Evolutionary conservation across 2,888 invertebrate species (phyloP).

Genomic region (Endotricha flammealis): DNA sequence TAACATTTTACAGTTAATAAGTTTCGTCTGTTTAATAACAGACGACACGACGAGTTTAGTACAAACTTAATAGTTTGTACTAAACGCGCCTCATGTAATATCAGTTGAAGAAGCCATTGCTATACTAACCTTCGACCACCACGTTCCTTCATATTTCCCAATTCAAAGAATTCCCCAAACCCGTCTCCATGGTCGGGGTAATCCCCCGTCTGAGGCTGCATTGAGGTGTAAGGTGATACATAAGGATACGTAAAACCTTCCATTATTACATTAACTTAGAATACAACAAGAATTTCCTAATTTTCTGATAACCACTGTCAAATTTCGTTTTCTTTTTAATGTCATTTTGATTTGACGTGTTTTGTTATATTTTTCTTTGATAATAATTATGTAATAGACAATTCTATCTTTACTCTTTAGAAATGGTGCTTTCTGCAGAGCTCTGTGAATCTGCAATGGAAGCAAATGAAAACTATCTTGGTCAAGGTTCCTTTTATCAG

Average conservation of each 20-base stretch:
- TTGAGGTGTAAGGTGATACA: conserved; percentile 36
- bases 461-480: too few species aligned
- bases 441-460: too few species aligned
- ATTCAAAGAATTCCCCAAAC: conserved; percentile 55
- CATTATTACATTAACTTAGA: conserved; percentile 38
- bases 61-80: too few species aligned
- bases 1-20: too few species aligned
- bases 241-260: conserved; percentile 55
- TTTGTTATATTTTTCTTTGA: background rate
- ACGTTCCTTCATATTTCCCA: conserved; percentile 36
- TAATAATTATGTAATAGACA: too few species aligned
- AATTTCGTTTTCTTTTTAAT: conserved; percentile 30
- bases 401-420: too few species aligned
- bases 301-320: conserved; percentile 38
- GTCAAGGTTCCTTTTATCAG: too few species aligned
- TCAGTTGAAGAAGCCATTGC: too few species aligned
- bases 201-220: conserved; percentile 35
- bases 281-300: conserved; percentile 24
- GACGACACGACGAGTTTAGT: too few species aligned
- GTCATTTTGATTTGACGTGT: conserved; percentile 1
- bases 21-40: too few species aligned
- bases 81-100: too few species aligned
- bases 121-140: conserved; percentile 36
- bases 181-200: conserved; percentile 65
- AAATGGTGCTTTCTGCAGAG: conserved; percentile 6